phyloP scores from a whole-genome alignment of 2,888 invertebrate genomes.

The Leptopterna dolabrata region DNA sequence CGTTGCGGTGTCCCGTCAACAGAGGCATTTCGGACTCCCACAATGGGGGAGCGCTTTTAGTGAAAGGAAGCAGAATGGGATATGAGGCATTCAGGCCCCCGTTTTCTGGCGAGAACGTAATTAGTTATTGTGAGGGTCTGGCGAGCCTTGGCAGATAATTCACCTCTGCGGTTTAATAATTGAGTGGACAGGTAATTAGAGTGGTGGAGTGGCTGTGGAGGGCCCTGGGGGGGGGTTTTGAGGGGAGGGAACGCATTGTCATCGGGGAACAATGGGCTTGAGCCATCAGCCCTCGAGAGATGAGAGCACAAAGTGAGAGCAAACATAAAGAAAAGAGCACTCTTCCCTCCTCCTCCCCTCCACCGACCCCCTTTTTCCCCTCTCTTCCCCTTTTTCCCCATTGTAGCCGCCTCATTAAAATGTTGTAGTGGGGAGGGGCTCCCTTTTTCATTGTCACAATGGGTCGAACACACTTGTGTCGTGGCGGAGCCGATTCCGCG shows the following conservation, averaged over 20 bases:
- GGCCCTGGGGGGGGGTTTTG: neutral
- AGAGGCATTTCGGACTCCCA: neutral
- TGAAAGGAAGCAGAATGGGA: constrained; percentile 14
- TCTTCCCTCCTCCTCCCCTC: neutral
- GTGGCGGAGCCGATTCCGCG: neutral
- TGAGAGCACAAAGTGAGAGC: constrained; percentile 52
- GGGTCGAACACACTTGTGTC: neutral
- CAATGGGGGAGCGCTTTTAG: neutral
- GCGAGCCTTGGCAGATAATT: constrained; percentile 22
- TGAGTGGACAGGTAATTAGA: constrained; percentile 52
- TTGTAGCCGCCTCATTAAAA: constrained; percentile 52
- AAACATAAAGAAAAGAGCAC: constrained; percentile 50
- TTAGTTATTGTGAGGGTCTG: constrained; percentile 35
- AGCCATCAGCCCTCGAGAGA: constrained; percentile 46
- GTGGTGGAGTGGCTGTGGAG: constrained; percentile 32
- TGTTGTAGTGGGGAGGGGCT: constrained; percentile 35
- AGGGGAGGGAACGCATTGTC: constrained; percentile 11
- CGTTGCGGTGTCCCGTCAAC: neutral
- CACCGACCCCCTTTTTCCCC: neutral
- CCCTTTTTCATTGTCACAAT: neutral
- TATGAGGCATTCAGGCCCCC: constrained; percentile 9
- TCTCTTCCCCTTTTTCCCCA: constrained; percentile 1
- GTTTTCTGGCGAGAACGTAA: constrained; percentile 34
- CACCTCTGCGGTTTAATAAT: constrained; percentile 44
- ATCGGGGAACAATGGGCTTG: constrained; percentile 34